Conservation (phyloP, 2,797 vertebrate species). For the Nyctalus aviator region DNA sequence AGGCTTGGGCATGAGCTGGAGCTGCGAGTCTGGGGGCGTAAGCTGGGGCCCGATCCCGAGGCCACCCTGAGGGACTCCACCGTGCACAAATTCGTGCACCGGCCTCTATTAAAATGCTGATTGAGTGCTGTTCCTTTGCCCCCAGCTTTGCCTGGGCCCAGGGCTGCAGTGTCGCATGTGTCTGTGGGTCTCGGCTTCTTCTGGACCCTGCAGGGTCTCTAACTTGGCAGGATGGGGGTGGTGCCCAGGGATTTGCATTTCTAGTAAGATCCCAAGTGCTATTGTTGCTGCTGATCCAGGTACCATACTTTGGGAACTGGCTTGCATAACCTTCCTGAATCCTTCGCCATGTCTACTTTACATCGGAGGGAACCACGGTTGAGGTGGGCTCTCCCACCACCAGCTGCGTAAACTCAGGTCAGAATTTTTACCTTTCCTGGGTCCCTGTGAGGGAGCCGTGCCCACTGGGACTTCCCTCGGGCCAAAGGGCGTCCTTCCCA, state of each 20-base stretch:
- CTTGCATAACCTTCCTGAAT: fast-evolving
- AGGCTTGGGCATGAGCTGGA: too few species aligned
- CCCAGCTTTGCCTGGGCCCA: background rate
- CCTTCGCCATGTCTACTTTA: background rate
- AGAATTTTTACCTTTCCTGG: background rate
- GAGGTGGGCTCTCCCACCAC: background rate
- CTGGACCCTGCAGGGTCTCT: background rate
- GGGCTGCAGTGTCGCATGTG: background rate
- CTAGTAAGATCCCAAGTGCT: background rate
- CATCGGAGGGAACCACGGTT: background rate
- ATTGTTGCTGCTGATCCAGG: background rate
- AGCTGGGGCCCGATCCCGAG: too few species aligned
- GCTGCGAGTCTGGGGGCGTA: too few species aligned
- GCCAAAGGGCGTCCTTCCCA: background rate
- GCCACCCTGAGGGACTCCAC: too few species aligned
- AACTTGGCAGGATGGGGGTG: background rate
- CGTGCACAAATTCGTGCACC: too few species aligned
- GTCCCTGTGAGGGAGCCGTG: background rate
- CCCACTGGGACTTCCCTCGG: background rate
- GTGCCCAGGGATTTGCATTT: background rate
- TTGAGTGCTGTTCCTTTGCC: background rate
- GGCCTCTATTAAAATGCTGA: background rate
- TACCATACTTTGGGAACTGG: background rate
- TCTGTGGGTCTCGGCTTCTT: background rate
- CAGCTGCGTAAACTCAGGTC: background rate